Conservation (phyloP, 2,113 vertebrate genomes). For the Mohoua ochrocephala region DNA sequence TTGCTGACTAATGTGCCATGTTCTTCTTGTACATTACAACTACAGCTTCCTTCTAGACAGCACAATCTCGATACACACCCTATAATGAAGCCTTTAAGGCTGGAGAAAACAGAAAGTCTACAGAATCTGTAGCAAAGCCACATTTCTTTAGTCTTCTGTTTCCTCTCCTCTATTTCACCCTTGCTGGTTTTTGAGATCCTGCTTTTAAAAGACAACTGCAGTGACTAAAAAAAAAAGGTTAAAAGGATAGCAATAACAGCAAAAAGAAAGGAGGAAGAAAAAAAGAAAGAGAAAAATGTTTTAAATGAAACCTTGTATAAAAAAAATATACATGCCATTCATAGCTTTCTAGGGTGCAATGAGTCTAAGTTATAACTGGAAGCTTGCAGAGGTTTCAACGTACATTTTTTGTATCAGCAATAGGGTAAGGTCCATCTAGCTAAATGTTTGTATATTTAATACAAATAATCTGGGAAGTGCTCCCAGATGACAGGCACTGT, state of each 20-base stretch:
- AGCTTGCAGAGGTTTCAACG: neutral
- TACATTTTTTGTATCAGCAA: neutral
- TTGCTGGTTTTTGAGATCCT: neutral
- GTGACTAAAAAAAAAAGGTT: neutral
- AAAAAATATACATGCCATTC: neutral
- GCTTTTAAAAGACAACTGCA: neutral
- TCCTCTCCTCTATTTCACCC: neutral
- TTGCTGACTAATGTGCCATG: neutral
- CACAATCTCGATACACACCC: neutral
- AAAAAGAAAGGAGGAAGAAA: neutral
- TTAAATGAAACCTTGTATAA: neutral
- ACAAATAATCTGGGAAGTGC: neutral
- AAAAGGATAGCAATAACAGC: neutral
- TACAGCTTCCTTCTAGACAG: neutral
- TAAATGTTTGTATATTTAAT: neutral
- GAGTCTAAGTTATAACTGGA: neutral
- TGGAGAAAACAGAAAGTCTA: neutral
- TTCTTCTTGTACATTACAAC: neutral
- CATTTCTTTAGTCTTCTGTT: neutral
- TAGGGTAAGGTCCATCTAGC: neutral
- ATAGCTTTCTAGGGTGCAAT: neutral
- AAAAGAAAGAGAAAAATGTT: neutral
- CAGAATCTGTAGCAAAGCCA: neutral
- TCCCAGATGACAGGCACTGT: neutral
- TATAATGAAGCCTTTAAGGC: neutral